Evolutionary conservation across 2,113 vertebrate genomes (phyloP).

Genomic region (Cepphus grylle): DNA sequence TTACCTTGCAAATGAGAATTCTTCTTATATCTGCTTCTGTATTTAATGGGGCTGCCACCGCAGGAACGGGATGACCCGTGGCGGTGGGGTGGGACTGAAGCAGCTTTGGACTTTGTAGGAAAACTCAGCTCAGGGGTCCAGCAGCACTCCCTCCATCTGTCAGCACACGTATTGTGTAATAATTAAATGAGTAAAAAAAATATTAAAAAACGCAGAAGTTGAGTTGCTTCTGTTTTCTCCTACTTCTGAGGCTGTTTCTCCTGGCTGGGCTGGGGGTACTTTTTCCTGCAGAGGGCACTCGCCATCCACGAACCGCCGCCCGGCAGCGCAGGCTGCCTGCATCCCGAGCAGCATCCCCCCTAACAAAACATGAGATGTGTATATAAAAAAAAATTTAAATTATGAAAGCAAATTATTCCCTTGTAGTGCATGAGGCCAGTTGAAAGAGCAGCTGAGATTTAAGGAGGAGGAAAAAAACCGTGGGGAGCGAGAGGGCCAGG

Average conservation of each 20-base stretch:
- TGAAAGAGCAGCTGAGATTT: slow-evolving; percentile 48
- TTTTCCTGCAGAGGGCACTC: slow-evolving; percentile 78
- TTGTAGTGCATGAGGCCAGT: slow-evolving; percentile 43
- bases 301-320: slow-evolving; percentile 61
- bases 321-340: not conserved
- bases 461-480: not conserved
- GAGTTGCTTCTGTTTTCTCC: not conserved
- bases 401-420: slow-evolving; percentile 70
- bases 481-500: not conserved
- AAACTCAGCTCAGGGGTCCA: not conserved
- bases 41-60: not conserved
- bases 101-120: not conserved
- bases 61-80: not conserved
- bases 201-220: not conserved
- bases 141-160: not conserved
- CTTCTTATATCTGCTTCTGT: not conserved
- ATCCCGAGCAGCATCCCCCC: not conserved
- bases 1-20: not conserved
- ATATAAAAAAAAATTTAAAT: slow-evolving; percentile 69
- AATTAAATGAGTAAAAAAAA: not conserved
- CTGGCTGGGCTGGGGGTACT: not conserved
- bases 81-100: not conserved
- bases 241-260: not conserved
- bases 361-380: slow-evolving; percentile 13
- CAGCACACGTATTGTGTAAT: not conserved